Percentiles rank a stretch among this genome's conserved stretches.
Conservation (phyloP, 2,888 invertebrate genomes). For the Oligia fasciuncula region DNA sequence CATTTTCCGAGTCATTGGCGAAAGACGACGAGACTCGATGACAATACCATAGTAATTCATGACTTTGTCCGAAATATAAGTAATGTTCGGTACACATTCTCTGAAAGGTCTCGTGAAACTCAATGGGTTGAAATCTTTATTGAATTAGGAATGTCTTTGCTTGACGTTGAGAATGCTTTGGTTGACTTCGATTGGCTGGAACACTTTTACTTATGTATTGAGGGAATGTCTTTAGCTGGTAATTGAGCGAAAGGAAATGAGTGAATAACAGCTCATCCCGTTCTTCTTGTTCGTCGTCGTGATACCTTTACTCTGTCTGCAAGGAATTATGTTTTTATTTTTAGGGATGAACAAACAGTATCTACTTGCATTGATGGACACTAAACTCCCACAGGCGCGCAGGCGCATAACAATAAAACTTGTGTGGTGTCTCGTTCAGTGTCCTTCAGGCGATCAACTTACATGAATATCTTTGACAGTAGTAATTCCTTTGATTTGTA, state of each 20-base stretch:
- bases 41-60: conserved; percentile 54
- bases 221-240: conserved; percentile 26
- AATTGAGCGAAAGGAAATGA: conserved; percentile 1
- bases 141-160: conserved; percentile 51
- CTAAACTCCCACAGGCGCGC: not conserved
- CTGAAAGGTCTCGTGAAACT: conserved; percentile 38
- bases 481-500: not conserved
- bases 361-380: not conserved
- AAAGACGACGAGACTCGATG: conserved; percentile 48
- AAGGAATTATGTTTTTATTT: not conserved
- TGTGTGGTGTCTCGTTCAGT: not conserved
- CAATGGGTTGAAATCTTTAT: conserved; percentile 50
- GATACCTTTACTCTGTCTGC: not conserved
- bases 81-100: conserved; percentile 27
- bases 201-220: conserved; percentile 15
- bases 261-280: not conserved
- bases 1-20: conserved; percentile 58
- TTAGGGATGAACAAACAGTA: not conserved
- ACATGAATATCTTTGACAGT: too few relatives aligned
- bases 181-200: not conserved
- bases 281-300: not conserved
- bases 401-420: not conserved
- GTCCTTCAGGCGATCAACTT: not conserved
- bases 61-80: conserved; percentile 45
- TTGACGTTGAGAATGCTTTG: conserved; percentile 45